Evolutionary conservation across 2,113 vertebrate species (phyloP), one percentile per base, ranked within the genome.

Genomic region (Lampris incognitus): DNA sequence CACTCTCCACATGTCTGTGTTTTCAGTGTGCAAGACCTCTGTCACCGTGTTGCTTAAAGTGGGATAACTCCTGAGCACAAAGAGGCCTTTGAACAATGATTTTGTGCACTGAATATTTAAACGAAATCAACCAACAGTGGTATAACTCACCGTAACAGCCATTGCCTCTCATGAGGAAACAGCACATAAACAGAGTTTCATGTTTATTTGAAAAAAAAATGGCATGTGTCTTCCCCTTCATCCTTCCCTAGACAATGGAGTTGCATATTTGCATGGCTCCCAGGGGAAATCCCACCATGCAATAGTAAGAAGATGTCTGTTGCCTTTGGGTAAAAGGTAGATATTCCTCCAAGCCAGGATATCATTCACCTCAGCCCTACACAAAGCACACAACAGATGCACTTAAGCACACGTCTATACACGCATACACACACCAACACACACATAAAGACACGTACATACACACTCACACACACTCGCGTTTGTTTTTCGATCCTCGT

Each of bases 141-240:
- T 73, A 72, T 51, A 79, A 68, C 51, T 61, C n/a, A 57, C 72
- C 73, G 55, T 66, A 76, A 82, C 69, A n/a, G 65, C 69, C 66
- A 9, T 8, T 10, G 37, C 24, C 6, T 8, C 59, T 54, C 69
- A 79, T 59, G 9, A 70, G 70, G 74, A 76, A 70, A 68, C 41
- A n/a, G 11, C 55, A 46, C 57, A 71, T 65, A 81, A 79, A 87
- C 72, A 78, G 50, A 58, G 41, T 73, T 84, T 85, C 73, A 85
- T 83, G 82, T 87, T 90, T 90, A 89, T 89, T 88, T 86, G 72
- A 82, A 78, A 83, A 58, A 81, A 89, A 81, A 54, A 68, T 67
- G 81, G 80, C 78, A 60, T 52, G 54, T 72, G 70, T 90, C 60
- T 87, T 70, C 74, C 72, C 81, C 85, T 89, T 88, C 80, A 79